Conservation (phyloP, 2,797 vertebrate genomes). For the Bryconaethiops microstoma region DNA sequence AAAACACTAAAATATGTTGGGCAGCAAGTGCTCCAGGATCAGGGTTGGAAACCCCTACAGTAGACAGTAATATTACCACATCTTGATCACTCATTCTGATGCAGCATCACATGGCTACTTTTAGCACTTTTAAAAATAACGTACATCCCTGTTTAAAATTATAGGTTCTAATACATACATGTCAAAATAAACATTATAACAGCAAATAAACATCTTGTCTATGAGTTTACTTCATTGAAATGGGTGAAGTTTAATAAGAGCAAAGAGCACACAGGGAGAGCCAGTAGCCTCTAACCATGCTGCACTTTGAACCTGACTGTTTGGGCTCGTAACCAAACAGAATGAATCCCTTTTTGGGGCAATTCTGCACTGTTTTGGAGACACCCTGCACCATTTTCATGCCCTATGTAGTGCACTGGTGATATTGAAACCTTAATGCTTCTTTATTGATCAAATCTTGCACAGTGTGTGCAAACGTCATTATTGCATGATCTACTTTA, state of each 20-base stretch:
- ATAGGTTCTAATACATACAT: too few relatives aligned
- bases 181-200: neutral
- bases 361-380: neutral
- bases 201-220: neutral
- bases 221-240: neutral
- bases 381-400: neutral
- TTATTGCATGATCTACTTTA: neutral
- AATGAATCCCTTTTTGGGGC: neutral
- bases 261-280: constrained; percentile 46
- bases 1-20: too few relatives aligned
- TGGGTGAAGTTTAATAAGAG: neutral
- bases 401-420: neutral
- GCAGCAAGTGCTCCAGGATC: too few relatives aligned
- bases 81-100: too few relatives aligned
- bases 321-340: neutral
- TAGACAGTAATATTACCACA: too few relatives aligned
- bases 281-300: constrained; percentile 20
- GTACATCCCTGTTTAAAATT: neutral
- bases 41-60: too few relatives aligned
- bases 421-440: too few relatives aligned
- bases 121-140: neutral
- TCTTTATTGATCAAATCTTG: neutral
- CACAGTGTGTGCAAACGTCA: neutral
- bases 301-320: constrained; percentile 36
- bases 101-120: neutral